Evolutionary conservation across 2,797 vertebrate species (phyloP).

Genomic region (Coranthus polyacanthus): DNA sequence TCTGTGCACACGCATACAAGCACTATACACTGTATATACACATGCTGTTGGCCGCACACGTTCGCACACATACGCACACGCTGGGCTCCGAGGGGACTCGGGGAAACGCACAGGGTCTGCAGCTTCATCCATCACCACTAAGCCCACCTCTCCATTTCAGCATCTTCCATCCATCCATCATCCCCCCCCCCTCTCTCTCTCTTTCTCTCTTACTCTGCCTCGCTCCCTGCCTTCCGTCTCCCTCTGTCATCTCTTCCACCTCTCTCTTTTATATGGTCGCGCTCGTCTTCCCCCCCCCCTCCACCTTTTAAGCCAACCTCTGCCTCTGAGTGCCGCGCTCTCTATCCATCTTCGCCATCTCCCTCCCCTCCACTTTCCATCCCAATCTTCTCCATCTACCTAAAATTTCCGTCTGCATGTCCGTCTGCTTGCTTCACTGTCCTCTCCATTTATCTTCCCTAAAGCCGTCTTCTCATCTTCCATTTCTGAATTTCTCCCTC

Average conservation of each 20-base stretch:
- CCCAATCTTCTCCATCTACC: slow-evolving; percentile 59
- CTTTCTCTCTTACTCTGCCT: slow-evolving; percentile 32
- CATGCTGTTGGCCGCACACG: slow-evolving; percentile 23
- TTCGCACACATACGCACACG: slow-evolving; percentile 15
- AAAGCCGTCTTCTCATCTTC: slow-evolving; percentile 42
- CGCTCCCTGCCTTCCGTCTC: slow-evolving; percentile 10
- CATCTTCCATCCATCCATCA: slow-evolving; percentile 74
- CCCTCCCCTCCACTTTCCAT: slow-evolving; percentile 35
- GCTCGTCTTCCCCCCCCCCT: slow-evolving; percentile 51
- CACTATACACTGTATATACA: slow-evolving; percentile 5
- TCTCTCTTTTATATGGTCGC: slow-evolving; percentile 54
- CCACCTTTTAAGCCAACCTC: slow-evolving; percentile 71
- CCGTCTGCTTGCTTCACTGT: slow-evolving; percentile 56
- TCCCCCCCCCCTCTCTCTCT: slow-evolving; percentile 40
- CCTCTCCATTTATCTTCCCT: slow-evolving; percentile 63
- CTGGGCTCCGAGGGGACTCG: slow-evolving; percentile 29
- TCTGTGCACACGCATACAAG: slow-evolving; percentile 11
- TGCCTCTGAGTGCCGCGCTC: too few relatives aligned
- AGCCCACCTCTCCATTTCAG: slow-evolving; percentile 69
- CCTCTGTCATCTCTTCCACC: slow-evolving; percentile 54
- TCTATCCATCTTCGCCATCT: slow-evolving; percentile 67
- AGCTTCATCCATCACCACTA: slow-evolving; percentile 75
- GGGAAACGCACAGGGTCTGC: slow-evolving; percentile 46
- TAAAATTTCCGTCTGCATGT: slow-evolving; percentile 54
- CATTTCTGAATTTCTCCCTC: slow-evolving; percentile 49